These are phyloP conservation scores for Hyalella azteca DNA, from an alignment of 2,888 invertebrate genomes.

Conservation along the genomic window DNA sequence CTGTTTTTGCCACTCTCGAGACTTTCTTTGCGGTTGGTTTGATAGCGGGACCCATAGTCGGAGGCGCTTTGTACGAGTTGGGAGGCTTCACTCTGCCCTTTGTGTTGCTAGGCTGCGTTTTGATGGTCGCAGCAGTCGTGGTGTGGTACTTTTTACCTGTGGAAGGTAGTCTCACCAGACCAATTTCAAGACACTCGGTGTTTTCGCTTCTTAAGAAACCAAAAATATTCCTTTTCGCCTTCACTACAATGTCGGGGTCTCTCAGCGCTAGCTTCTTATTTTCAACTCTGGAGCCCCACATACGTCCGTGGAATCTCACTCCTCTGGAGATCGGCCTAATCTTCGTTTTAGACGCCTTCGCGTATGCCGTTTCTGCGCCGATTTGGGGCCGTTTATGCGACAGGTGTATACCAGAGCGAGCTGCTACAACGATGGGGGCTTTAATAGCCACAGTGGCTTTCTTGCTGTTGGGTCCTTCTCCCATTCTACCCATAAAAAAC, in stretches of 20 bases:
- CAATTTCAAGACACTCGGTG: constrained; percentile 60
- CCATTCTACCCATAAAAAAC: constrained; percentile 69
- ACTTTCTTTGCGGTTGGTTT: constrained; percentile 87
- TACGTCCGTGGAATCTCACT: constrained; percentile 69
- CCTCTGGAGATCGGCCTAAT: constrained; percentile 77
- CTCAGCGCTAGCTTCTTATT: constrained; percentile 86
- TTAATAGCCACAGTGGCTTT: constrained; percentile 73
- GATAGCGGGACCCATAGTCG: constrained; percentile 88
- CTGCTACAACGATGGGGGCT: constrained; percentile 73
- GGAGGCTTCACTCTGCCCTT: constrained; percentile 84
- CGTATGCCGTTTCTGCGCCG: constrained; percentile 80
- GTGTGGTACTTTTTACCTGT: constrained; percentile 75
- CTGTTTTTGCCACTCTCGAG: constrained; percentile 83
- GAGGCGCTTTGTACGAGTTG: constrained; percentile 79
- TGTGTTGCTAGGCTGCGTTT: constrained; percentile 75
- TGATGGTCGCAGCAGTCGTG: constrained; percentile 77
- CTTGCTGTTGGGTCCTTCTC: constrained; percentile 79
- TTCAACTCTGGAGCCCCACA: constrained; percentile 86
- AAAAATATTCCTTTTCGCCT: constrained; percentile 74
- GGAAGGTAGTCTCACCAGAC: constrained; percentile 42
- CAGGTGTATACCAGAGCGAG: constrained; percentile 72
- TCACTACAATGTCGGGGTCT: constrained; percentile 77
- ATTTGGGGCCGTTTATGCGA: constrained; percentile 83
- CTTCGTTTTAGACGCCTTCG: constrained; percentile 83
- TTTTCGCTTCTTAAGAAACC: constrained; percentile 72